phyloP scores from a whole-genome alignment of 2,797 vertebrate species.

The Liasis olivaceus region DNA sequence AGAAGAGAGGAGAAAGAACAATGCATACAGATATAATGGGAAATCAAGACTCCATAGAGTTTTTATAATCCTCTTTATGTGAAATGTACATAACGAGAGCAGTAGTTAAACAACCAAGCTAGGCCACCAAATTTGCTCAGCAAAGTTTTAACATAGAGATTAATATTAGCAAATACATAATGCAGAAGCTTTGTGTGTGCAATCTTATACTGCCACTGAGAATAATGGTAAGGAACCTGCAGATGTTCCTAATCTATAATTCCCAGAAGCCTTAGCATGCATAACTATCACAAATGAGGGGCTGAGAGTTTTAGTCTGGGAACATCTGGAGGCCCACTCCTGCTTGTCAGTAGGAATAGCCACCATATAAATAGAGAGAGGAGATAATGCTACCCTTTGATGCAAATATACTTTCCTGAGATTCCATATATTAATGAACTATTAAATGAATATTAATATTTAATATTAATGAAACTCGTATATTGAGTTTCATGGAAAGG shows the following conservation, averaged over 20 bases:
- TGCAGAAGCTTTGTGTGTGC: too few species aligned
- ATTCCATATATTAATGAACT: not conserved
- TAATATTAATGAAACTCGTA: too few species aligned
- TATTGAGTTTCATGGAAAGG: not conserved
- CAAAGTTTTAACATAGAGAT: not conserved
- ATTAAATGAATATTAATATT: too few species aligned
- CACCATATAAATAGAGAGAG: not conserved
- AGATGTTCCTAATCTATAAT: too few species aligned
- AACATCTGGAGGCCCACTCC: too few species aligned
- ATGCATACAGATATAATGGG: not conserved
- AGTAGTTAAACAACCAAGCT: not conserved
- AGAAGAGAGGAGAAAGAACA: not conserved
- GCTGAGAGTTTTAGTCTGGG: too few species aligned
- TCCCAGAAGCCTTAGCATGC: too few species aligned
- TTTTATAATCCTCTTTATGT: not conserved
- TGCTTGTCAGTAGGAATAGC: not conserved
- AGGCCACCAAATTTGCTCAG: not conserved
- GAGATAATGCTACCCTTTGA: not conserved
- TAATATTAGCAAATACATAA: not conserved
- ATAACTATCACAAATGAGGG: too few species aligned
- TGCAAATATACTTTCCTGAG: not conserved
- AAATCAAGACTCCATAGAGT: not conserved
- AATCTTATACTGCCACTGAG: too few species aligned
- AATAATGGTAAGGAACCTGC: too few species aligned
- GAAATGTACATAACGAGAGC: not conserved